Evolutionary conservation across 2,797 vertebrate genomes (phyloP).

Genomic region (Takifugu ocellatus): DNA sequence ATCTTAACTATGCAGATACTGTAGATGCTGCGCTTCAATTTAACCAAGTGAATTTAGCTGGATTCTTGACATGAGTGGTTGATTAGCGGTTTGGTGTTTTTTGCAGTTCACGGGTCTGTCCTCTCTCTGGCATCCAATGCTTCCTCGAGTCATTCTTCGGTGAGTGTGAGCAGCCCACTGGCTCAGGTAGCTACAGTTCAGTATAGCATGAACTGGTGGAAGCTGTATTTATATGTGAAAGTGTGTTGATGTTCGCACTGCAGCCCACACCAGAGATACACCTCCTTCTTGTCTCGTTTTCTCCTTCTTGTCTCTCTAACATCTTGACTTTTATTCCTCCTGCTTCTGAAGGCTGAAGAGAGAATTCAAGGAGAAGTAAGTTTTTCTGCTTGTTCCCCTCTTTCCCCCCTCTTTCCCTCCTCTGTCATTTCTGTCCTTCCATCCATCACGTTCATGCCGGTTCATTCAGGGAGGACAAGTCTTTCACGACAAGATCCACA

Average conservation of each 20-base stretch:
- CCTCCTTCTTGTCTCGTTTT: slow-evolving; percentile 9
- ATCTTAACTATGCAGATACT: slow-evolving; percentile 17
- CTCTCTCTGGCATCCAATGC: slow-evolving; percentile 95
- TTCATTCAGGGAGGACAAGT: slow-evolving; percentile 17
- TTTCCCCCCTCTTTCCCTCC: slow-evolving; percentile 27
- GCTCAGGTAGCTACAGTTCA: slow-evolving; percentile 54
- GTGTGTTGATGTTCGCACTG: slow-evolving; percentile 14
- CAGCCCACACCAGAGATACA: neutral
- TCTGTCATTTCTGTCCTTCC: slow-evolving; percentile 18
- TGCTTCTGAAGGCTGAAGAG: slow-evolving; percentile 70
- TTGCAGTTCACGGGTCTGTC: slow-evolving; percentile 92
- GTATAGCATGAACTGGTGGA: neutral
- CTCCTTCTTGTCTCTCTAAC: slow-evolving; percentile 40
- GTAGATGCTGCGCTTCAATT: too few relatives aligned
- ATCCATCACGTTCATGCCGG: slow-evolving; percentile 30
- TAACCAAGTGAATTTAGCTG: too few relatives aligned
- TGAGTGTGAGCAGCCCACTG: slow-evolving; percentile 76
- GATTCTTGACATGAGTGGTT: too few relatives aligned
- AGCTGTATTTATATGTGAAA: slow-evolving; percentile 11
- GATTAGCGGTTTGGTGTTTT: slow-evolving; percentile 64
- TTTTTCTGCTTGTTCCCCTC: slow-evolving; percentile 28
- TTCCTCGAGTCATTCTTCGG: slow-evolving; percentile 92
- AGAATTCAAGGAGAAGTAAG: slow-evolving; percentile 74
- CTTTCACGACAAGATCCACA: slow-evolving; percentile 24
- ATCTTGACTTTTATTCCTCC: slow-evolving; percentile 47